Evolutionary conservation across 2,113 vertebrate genomes (phyloP).

Genomic region (Ranitomeya variabilis): DNA sequence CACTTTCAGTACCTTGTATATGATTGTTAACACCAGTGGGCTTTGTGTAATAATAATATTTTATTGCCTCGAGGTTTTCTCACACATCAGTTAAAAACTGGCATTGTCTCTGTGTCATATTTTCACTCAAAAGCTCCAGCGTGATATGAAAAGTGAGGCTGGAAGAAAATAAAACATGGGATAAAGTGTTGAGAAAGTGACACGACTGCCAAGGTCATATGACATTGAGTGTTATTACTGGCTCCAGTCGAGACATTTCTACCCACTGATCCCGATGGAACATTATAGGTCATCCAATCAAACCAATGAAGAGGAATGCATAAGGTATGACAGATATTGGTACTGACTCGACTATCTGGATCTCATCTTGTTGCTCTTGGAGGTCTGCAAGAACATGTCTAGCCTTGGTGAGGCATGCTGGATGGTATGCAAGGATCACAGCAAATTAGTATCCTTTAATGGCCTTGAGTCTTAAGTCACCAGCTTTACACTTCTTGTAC

Average conservation of each 20-base stretch:
- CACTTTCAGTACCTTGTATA: slow-evolving; percentile 55
- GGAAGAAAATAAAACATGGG: slow-evolving; percentile 65
- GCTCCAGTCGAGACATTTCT: slow-evolving; percentile 61
- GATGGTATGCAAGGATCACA: slow-evolving; percentile 26
- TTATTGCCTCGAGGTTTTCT: slow-evolving; percentile 60
- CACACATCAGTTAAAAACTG: slow-evolving; percentile 56
- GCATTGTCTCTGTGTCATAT: slow-evolving; percentile 69
- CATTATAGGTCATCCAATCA: slow-evolving; percentile 63
- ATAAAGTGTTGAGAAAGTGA: slow-evolving; percentile 68
- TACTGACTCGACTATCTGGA: slow-evolving; percentile 29
- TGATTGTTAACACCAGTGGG: slow-evolving; percentile 62
- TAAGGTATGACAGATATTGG: slow-evolving; percentile 36
- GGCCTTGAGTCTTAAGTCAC: neutral
- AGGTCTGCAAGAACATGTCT: slow-evolving; percentile 19
- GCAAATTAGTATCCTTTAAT: slow-evolving; percentile 16
- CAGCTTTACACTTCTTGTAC: neutral
- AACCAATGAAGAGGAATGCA: slow-evolving; percentile 55
- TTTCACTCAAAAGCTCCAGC: slow-evolving; percentile 61
- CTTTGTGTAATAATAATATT: slow-evolving; percentile 61
- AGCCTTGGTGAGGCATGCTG: slow-evolving; percentile 1
- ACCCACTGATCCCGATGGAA: slow-evolving; percentile 58
- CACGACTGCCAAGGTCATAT: slow-evolving; percentile 65
- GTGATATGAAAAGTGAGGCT: slow-evolving; percentile 62
- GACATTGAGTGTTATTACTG: slow-evolving; percentile 65
- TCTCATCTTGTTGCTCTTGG: slow-evolving; percentile 38